These are phyloP conservation scores for Campylomormyrus numenius DNA, from an alignment of 2,113 vertebrate genomes.

Conservation along the genomic window DNA sequence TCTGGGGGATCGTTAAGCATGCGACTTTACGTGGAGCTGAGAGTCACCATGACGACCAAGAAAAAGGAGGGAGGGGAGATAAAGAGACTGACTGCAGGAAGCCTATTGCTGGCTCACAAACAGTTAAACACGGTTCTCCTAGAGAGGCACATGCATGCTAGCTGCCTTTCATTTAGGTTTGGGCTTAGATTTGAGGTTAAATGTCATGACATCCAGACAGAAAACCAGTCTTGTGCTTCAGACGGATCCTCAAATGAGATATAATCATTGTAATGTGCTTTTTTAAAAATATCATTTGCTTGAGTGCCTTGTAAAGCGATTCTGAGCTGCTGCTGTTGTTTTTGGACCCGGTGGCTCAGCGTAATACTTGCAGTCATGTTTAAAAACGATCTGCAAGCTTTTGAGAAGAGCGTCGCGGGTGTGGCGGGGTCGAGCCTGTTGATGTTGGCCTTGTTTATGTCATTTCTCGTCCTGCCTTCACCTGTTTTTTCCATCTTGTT, in stretches of 20 bases:
- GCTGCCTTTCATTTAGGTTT: background rate
- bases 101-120: background rate
- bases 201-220: background rate
- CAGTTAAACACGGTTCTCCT: background rate
- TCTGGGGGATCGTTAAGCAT: background rate
- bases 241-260: background rate
- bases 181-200: background rate
- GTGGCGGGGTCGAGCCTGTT: background rate
- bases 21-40: background rate
- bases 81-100: background rate
- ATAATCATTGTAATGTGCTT: constrained; percentile 22
- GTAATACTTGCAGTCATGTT: background rate
- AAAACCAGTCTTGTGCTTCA: background rate
- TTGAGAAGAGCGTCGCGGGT: background rate
- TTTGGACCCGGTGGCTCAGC: background rate
- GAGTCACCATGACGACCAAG: background rate
- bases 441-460: background rate
- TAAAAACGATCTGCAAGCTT: background rate
- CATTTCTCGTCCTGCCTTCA: background rate
- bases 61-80: background rate
- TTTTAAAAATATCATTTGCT: constrained; percentile 29
- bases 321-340: background rate
- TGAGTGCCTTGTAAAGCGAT: constrained; percentile 12
- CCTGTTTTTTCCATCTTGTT: background rate
- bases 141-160: background rate